Conservation (phyloP, 1,140 invertebrate genomes). For the Portunus trituberculatus region DNA sequence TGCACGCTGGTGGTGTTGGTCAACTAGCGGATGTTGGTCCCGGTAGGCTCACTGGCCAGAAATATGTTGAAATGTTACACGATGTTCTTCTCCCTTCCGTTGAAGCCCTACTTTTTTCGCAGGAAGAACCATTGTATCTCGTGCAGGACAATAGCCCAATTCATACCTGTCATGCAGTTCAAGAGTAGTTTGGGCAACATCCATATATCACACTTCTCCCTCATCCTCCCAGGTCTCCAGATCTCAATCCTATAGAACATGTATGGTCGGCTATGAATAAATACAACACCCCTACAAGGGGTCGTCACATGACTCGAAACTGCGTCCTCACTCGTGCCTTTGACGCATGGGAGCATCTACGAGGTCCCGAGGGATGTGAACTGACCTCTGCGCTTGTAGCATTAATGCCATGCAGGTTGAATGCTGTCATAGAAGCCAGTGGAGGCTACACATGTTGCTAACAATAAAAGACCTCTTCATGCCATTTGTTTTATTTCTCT, state of each 20-base stretch:
- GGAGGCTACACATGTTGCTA: not conserved
- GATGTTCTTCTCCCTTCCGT: not conserved
- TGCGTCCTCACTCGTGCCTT: not conserved
- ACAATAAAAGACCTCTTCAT: too few relatives aligned
- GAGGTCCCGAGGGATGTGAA: too few relatives aligned
- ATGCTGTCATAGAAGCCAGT: not conserved
- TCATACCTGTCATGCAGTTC: not conserved
- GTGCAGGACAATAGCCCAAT: not conserved
- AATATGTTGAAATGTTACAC: not conserved
- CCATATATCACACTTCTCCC: not conserved
- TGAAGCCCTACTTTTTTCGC: not conserved
- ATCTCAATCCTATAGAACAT: not conserved
- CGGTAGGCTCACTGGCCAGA: not conserved
- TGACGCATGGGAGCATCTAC: not conserved
- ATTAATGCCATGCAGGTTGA: not conserved
- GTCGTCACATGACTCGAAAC: too few relatives aligned
- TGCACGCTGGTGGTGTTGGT: conserved; percentile 12
- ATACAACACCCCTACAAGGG: too few relatives aligned
- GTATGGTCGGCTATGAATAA: not conserved
- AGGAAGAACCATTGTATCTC: not conserved
- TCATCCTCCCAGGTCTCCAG: not conserved
- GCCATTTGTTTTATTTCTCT: too few relatives aligned
- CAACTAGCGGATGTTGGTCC: not conserved
- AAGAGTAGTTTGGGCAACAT: not conserved
- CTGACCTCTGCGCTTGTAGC: too few relatives aligned